phyloP scores from a whole-genome alignment of 2,113 vertebrate species.

The Tetrao urogallus region DNA sequence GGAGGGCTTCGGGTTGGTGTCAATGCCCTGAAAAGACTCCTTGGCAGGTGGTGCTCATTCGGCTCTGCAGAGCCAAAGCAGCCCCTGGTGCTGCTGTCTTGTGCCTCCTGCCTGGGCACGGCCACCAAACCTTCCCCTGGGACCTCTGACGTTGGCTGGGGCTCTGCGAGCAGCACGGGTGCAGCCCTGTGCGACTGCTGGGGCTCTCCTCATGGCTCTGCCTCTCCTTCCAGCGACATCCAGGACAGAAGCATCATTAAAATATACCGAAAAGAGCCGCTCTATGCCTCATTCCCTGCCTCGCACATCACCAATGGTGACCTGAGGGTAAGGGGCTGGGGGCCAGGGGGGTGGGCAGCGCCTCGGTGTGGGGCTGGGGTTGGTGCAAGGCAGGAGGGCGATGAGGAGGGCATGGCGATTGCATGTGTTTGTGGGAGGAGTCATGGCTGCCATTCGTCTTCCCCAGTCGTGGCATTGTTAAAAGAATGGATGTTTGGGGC shows the following conservation, averaged over 20 bases:
- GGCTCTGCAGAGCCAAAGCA: not conserved
- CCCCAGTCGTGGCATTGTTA: rapidly evolving
- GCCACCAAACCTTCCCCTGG: not conserved
- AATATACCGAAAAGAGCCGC: constrained; percentile 96
- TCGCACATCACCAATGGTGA: constrained; percentile 96
- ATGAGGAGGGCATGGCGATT: not conserved
- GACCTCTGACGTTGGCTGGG: not conserved
- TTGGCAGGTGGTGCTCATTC: no score
- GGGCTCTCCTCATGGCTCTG: not conserved
- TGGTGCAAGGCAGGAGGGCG: rapidly evolving
- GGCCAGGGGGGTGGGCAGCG: rapidly evolving
- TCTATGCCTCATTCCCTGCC: constrained; percentile 93
- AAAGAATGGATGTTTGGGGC: constrained; percentile 1
- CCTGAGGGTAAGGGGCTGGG: constrained; percentile 86
- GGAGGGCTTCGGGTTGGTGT: not conserved
- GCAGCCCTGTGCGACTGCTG: not conserved
- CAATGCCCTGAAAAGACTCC: not conserved
- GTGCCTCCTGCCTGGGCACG: not conserved
- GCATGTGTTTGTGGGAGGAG: not conserved
- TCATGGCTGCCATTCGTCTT: rapidly evolving
- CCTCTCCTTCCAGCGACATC: constrained; percentile 83
- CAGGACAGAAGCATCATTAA: constrained; percentile 99
- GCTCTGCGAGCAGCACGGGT: not conserved
- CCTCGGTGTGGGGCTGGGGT: rapidly evolving
- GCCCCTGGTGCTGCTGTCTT: not conserved